A percentile compares a stretch with the other conserved stretches of the same genome.
Conservation (phyloP, 2,888 invertebrate species). For the Dioctria linearis region DNA sequence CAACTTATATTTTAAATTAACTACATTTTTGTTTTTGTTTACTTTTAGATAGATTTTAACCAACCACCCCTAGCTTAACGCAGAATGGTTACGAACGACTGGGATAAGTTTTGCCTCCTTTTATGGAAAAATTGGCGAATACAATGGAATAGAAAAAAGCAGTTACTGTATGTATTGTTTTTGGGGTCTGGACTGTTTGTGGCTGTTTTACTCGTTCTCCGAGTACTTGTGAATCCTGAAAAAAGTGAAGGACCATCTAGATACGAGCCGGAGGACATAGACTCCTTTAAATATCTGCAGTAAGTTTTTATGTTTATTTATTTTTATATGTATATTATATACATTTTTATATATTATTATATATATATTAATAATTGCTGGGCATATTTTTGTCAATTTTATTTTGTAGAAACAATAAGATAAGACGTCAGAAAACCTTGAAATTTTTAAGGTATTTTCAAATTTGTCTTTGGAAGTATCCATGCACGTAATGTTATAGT, state of each 20-base stretch:
- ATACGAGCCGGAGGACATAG: neutral
- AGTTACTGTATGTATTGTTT: conserved; percentile 77
- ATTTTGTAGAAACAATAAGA: neutral
- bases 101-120: conserved; percentile 75
- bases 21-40: neutral
- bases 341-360: too few relatives aligned
- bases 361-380: neutral
- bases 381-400: neutral
- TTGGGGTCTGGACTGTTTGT: conserved; percentile 69
- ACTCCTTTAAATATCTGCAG: neutral
- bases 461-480: too few relatives aligned
- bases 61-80: neutral
- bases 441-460: neutral
- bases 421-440: neutral
- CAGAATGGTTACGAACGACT: conserved; percentile 53
- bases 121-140: conserved; percentile 87
- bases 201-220: neutral
- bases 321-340: neutral
- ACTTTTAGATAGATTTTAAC: neutral
- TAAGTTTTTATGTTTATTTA: neutral
- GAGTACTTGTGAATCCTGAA: neutral
- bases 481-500: too few relatives aligned
- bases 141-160: conserved; percentile 78
- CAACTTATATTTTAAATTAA: neutral
- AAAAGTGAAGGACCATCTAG: neutral